These are phyloP conservation scores for Orchestia grillus DNA, from an alignment of 1,140 invertebrate genomes.

Conservation along the genomic window DNA sequence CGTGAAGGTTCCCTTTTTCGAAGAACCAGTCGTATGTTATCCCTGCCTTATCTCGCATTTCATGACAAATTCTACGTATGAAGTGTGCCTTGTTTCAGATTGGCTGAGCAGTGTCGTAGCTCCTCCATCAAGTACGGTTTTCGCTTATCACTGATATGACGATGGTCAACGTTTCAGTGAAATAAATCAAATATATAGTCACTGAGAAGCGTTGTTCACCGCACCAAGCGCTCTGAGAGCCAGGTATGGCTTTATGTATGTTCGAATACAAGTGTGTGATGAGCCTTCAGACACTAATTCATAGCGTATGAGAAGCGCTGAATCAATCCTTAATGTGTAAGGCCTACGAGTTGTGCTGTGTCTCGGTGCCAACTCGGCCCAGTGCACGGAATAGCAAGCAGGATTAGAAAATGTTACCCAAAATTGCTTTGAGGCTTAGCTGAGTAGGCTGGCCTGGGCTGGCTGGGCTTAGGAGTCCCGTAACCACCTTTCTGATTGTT, in stretches of 20 bases:
- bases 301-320: neutral
- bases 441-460: neutral
- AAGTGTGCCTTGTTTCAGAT: too few relatives aligned
- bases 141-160: neutral
- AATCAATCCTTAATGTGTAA: neutral
- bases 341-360: neutral
- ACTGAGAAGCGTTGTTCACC: neutral
- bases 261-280: neutral
- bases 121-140: neutral
- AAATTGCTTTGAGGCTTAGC: conserved; percentile 49
- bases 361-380: neutral
- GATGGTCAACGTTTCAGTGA: neutral
- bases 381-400: conserved; percentile 18
- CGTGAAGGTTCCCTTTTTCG: neutral
- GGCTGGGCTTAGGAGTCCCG: neutral
- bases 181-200: neutral
- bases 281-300: neutral
- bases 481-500: neutral
- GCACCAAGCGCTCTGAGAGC: neutral
- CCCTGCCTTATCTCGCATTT: too few relatives aligned
- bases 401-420: conserved; percentile 41
- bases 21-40: neutral
- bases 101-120: too few relatives aligned
- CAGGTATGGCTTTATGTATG: neutral
- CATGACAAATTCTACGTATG: too few relatives aligned